A percentile compares a stretch with the other conserved stretches of the same genome.
Evolutionary conservation across 2,113 vertebrate species (phyloP).

Genomic region (Aleadryas rufinucha): DNA sequence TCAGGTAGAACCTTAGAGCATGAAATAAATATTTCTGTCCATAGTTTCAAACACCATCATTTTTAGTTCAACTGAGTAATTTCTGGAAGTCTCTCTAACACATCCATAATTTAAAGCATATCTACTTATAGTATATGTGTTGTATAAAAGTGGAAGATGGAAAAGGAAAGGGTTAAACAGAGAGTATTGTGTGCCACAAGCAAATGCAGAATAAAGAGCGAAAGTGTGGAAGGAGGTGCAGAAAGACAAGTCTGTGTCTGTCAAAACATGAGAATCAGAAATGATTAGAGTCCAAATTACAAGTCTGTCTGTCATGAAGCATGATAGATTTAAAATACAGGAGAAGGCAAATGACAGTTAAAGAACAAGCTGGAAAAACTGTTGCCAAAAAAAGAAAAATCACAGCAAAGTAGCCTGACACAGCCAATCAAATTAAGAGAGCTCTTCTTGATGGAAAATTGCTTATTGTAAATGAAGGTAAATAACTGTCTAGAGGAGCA

Average conservation of each 20-base stretch:
- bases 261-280: slow-evolving; percentile 65
- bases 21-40: neutral
- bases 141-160: neutral
- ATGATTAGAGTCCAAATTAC: slow-evolving; percentile 67
- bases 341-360: slow-evolving; percentile 55
- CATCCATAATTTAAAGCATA: neutral
- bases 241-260: slow-evolving; percentile 56
- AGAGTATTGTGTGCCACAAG: slow-evolving; percentile 12
- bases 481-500: neutral
- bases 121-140: neutral
- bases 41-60: neutral
- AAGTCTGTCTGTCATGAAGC: slow-evolving; percentile 61
- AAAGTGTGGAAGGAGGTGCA: slow-evolving; percentile 47
- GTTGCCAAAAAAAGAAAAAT: slow-evolving; percentile 16
- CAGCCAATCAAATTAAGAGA: neutral
- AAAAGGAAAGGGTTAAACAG: slow-evolving; percentile 45
- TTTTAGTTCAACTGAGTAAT: neutral
- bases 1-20: neutral
- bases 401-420: neutral
- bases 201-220: slow-evolving; percentile 25
- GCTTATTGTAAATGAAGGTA: neutral
- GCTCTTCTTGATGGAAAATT: neutral
- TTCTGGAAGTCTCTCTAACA: neutral
- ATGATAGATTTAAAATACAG: slow-evolving; percentile 61
- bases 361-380: slow-evolving; percentile 47